These are phyloP conservation scores for Sebastes nivosus DNA, from an alignment of 2,797 vertebrate species.

Conservation along the genomic window DNA sequence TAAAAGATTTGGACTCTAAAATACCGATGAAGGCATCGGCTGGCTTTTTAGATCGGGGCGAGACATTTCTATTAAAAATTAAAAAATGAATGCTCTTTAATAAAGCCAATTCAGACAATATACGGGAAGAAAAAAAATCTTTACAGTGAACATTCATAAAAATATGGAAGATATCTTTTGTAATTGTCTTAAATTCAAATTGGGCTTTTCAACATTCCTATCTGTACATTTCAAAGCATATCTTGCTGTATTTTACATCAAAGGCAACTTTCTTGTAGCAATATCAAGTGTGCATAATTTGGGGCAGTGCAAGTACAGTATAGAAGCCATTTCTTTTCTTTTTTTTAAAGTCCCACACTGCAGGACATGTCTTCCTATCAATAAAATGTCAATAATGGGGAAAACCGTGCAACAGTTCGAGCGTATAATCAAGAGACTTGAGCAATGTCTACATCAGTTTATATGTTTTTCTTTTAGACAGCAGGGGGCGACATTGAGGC, in stretches of 20 bases:
- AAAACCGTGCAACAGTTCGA: slow-evolving; percentile 28
- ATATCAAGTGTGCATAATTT: slow-evolving; percentile 67
- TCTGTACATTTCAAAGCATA: slow-evolving; percentile 74
- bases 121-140: not conserved
- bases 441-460: slow-evolving; percentile 20
- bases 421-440: slow-evolving; percentile 6
- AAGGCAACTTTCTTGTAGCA: slow-evolving; percentile 78
- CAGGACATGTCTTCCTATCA: slow-evolving; percentile 36
- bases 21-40: slow-evolving; percentile 41
- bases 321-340: slow-evolving; percentile 24
- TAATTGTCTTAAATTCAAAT: slow-evolving; percentile 40
- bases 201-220: slow-evolving; percentile 65
- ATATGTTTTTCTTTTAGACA: slow-evolving; percentile 21
- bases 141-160: slow-evolving; percentile 34
- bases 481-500: slow-evolving; percentile 41
- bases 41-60: slow-evolving; percentile 37
- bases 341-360: slow-evolving; percentile 33
- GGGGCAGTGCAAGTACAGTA: slow-evolving; percentile 68
- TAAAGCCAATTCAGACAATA: slow-evolving; percentile 31
- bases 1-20: slow-evolving; percentile 67
- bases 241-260: slow-evolving; percentile 73
- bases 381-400: slow-evolving; percentile 30
- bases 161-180: slow-evolving; percentile 25
- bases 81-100: slow-evolving; percentile 12
- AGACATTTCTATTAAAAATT: slow-evolving; percentile 9